phyloP scores from a whole-genome alignment of 1,140 invertebrate species.

The Sweltsa coloradensis region DNA sequence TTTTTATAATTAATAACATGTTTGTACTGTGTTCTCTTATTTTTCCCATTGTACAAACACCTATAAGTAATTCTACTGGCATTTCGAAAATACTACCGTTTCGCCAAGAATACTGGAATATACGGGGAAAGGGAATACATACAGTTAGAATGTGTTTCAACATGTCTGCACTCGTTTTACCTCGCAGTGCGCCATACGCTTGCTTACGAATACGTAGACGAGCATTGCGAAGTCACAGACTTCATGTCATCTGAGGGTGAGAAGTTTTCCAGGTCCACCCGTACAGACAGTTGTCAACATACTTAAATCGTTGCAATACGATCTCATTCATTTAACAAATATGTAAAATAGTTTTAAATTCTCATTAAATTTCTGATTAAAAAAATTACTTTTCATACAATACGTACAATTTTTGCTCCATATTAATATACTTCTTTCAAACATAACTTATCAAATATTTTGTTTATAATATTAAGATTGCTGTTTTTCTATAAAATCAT shows the following conservation, averaged over 20 bases:
- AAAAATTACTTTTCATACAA: too few relatives aligned
- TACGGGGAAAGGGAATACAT: conserved; percentile 2
- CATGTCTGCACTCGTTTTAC: neutral
- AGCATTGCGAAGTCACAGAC: conserved; percentile 3
- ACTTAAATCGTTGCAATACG: too few relatives aligned
- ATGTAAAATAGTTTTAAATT: too few relatives aligned
- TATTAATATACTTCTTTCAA: too few relatives aligned
- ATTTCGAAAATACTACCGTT: conserved; percentile 1
- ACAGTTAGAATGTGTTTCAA: conserved; percentile 1
- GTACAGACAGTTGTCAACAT: too few relatives aligned
- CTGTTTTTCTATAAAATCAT: neutral
- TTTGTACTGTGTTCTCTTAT: conserved; percentile 3
- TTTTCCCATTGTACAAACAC: conserved; percentile 1
- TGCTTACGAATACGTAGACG: neutral
- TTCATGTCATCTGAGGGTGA: too few relatives aligned
- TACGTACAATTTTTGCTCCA: too few relatives aligned
- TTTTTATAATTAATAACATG: conserved; percentile 5
- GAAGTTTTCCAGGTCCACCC: too few relatives aligned
- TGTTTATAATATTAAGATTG: neutral
- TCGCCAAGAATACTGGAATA: conserved; percentile 5
- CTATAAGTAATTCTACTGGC: conserved; percentile 1
- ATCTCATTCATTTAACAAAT: too few relatives aligned
- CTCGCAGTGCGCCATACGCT: neutral
- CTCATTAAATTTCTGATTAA: too few relatives aligned
- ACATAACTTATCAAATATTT: neutral